These are phyloP conservation scores for Falcaria lacertinaria DNA, from an alignment of 2,888 invertebrate species.

Conservation along the genomic window DNA sequence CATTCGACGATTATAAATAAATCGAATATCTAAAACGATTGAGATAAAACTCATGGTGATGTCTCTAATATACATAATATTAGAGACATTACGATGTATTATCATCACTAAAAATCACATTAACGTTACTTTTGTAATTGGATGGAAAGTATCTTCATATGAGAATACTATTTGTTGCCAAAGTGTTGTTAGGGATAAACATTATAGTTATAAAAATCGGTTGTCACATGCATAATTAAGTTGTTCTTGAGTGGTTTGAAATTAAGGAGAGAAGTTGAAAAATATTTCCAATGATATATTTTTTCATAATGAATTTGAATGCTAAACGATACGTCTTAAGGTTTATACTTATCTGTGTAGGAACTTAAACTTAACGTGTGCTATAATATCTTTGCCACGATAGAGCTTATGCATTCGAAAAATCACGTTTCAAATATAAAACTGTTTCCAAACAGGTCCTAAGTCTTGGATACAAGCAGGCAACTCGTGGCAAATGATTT, in stretches of 20 bases:
- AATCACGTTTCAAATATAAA: not conserved
- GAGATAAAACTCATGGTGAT: slow-evolving; percentile 52
- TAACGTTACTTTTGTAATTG: slow-evolving; percentile 64
- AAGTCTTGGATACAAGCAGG: slow-evolving; percentile 25
- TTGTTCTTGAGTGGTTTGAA: slow-evolving; percentile 76
- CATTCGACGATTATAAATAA: slow-evolving; percentile 50
- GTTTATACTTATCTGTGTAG: slow-evolving; percentile 78
- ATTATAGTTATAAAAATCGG: slow-evolving; percentile 74
- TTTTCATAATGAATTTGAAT: slow-evolving; percentile 78
- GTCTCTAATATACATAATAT: too few species aligned
- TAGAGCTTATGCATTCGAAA: slow-evolving; percentile 34
- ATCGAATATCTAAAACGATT: slow-evolving; percentile 45
- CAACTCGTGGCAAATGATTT: slow-evolving; percentile 62
- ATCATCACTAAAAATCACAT: slow-evolving; percentile 51
- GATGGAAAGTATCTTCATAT: slow-evolving; percentile 47
- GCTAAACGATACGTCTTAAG: slow-evolving; percentile 74
- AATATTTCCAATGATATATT: slow-evolving; percentile 79
- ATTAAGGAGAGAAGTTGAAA: slow-evolving; percentile 74
- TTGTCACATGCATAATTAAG: slow-evolving; percentile 78
- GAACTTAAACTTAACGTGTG: slow-evolving; percentile 74
- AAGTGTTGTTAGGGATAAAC: slow-evolving; percentile 77
- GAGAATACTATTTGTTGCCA: slow-evolving; percentile 78
- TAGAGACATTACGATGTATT: too few species aligned
- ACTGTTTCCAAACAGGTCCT: not conserved
- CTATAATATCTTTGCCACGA: slow-evolving; percentile 63